Conservation (phyloP, 37 sponge, comb jelly and placozoan genomes). For the Cladorhizidae sp. region DNA sequence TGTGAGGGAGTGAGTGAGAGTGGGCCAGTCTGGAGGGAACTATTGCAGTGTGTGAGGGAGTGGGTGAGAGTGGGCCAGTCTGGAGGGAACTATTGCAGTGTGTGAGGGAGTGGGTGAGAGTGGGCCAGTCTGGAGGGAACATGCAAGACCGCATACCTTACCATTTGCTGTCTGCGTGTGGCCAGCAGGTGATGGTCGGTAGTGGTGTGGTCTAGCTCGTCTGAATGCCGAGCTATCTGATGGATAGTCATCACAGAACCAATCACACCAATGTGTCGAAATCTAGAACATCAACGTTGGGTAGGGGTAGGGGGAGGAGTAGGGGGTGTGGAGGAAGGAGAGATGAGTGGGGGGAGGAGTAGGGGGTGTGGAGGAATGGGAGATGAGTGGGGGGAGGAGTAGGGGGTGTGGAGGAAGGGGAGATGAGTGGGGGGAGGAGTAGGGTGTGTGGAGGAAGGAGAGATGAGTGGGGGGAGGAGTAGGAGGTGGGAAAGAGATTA, state of each 20-base stretch:
- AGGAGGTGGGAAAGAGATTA: no score
- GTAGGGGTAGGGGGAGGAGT: neutral
- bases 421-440: neutral
- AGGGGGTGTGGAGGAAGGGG: neutral
- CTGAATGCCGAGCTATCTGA: constrained; percentile 26
- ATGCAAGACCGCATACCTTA: neutral
- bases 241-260: constrained; percentile 72
- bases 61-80: no score
- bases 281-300: no score
- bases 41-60: no score
- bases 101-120: no score
- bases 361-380: neutral
- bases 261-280: constrained; percentile 77
- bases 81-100: no score
- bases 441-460: no score
- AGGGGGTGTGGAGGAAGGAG: no score
- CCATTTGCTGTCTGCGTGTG: constrained; percentile 9
- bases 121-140: no score
- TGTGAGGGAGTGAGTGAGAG: no score
- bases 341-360: neutral
- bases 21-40: no score
- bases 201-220: constrained; percentile 1
- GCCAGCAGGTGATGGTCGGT: neutral
- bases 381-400: neutral
- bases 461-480: no score